Percentiles rank a stretch among this genome's conserved stretches.
phyloP scores from a whole-genome alignment of 2,113 vertebrate species.

The Crocuta crocuta region DNA sequence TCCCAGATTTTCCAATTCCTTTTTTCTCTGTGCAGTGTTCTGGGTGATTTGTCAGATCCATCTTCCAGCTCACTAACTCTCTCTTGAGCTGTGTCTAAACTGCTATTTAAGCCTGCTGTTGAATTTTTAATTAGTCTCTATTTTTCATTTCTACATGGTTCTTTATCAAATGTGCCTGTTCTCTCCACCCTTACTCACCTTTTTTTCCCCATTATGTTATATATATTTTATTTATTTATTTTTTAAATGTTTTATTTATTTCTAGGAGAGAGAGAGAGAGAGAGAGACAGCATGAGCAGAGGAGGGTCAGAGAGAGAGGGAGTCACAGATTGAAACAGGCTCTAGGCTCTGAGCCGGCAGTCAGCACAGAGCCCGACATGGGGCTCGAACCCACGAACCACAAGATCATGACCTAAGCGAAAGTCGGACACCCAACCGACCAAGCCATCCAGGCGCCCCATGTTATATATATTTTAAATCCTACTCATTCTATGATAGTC shows the following conservation, averaged over 20 bases:
- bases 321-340: too few species aligned
- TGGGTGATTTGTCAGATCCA: background rate
- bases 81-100: constrained; percentile 58
- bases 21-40: background rate
- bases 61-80: constrained; percentile 51
- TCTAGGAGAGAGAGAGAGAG: too few species aligned
- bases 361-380: too few species aligned
- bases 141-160: constrained; percentile 13
- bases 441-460: too few species aligned
- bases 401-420: too few species aligned
- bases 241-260: too few species aligned
- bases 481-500: background rate
- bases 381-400: too few species aligned
- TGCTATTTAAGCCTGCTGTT: background rate
- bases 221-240: background rate
- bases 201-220: background rate
- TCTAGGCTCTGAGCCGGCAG: too few species aligned
- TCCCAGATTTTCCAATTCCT: background rate
- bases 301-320: too few species aligned
- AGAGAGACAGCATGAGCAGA: too few species aligned
- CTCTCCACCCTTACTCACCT: background rate
- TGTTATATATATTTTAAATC: background rate
- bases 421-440: too few species aligned
- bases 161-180: background rate
- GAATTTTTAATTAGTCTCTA: constrained; percentile 31